Evolutionary conservation across 2,797 vertebrate species (phyloP), one percentile per base, ranked within the genome.

Genomic region (Gymnothorax javanicus): DNA sequence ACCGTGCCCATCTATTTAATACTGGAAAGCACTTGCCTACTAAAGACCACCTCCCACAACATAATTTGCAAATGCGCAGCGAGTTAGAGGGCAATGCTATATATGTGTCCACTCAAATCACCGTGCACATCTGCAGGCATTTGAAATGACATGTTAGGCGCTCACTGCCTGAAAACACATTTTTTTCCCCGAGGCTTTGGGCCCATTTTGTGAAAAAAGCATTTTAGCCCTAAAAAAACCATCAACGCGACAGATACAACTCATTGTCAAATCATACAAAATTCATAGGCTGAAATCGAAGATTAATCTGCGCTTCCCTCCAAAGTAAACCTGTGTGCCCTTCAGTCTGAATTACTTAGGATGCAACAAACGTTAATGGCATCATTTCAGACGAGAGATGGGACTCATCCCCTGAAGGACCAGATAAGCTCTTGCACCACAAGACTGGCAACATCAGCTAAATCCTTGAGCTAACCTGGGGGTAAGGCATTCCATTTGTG

Each of bases 381-480:
- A 62, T 60, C 9, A 83, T 83, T 83, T 83, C 52, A 59, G 62
- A 62, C 13, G 62, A 17, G 73, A 50, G 25, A 83, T 60, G 25
- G 82, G n/a, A n/a, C 17, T 17, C 25, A 15, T 60, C 58, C 20
- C 27, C 82, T 62, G 4, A 84, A 59, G 13, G 82, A 27, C 11
- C 69, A 60, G 56, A 62, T 84, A 84, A 9, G 43, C n/a, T 62
- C 43, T 50, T 84, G 62, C 57, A 84, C 12, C 13, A 15, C 43
- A 15, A 6, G 82, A 27, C 58, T 43, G 57, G 2, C n/a, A 59
- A 23, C 82, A 84, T 15, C 57, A 59, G 17, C 23, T 69, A 81
- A 89, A 87, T 67, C 77, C 86, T 86, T 58, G 87, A 87, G 87
- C 85, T 77, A 71, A 52, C 69, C 69, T 23, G 25, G 27, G 69